These are phyloP conservation scores for Ceuthmochares aereus DNA, from an alignment of 2,113 vertebrate species.

Conservation along the genomic window DNA sequence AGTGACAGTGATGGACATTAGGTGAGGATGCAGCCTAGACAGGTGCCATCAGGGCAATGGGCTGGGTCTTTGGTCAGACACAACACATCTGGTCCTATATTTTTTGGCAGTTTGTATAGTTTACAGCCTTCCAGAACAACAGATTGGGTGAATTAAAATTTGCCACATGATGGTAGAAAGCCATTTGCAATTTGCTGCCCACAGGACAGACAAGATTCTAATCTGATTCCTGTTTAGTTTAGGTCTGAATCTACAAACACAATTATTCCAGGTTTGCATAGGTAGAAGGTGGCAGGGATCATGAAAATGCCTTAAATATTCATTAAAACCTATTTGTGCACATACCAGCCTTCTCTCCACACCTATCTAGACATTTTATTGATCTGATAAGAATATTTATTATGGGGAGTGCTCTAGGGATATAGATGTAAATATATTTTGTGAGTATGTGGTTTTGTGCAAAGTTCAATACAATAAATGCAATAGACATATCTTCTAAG, in stretches of 20 bases:
- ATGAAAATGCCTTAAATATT: not conserved
- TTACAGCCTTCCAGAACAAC: not conserved
- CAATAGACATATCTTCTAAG: not conserved
- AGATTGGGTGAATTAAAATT: not conserved
- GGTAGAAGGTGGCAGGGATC: not conserved
- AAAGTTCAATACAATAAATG: not conserved
- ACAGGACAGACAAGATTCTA: not conserved
- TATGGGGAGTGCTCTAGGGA: not conserved
- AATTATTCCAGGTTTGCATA: not conserved
- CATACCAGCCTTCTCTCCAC: not conserved
- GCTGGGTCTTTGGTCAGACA: not conserved
- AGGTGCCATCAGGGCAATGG: not conserved
- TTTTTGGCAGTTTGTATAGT: not conserved
- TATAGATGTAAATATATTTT: not conserved
- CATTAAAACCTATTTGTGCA: not conserved
- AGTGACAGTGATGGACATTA: not conserved
- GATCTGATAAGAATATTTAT: not conserved
- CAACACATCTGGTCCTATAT: not conserved
- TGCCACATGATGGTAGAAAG: not conserved
- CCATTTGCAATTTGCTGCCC: not conserved
- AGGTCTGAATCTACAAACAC: not conserved
- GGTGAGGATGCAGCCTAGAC: not conserved
- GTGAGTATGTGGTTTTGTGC: not conserved
- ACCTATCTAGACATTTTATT: not conserved
- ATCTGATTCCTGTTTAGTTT: not conserved